Base-by-base conservation (phyloP, 2,113 vertebrate species). In the Elachura formosa region DNA sequence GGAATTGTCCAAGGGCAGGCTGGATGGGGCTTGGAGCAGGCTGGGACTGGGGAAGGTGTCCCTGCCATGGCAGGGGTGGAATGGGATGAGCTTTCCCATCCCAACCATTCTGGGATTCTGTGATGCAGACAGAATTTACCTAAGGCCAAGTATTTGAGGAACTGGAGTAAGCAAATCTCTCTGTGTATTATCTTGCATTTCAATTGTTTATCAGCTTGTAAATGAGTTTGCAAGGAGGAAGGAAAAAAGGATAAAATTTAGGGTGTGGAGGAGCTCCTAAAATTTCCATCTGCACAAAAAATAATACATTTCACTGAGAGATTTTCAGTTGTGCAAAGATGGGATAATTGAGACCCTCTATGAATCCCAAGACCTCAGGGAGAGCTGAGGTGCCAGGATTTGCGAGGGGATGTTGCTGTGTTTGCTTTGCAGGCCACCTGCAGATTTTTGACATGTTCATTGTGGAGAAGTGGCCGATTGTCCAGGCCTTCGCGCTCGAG, bases 391-490 rank as follows among this genome's bases (percentile, higher is more conserved):
- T 41, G 41, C 2, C 33, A 11, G 45, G 59, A 2, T 48, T 73
- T 33, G 13, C 52, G 52, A 56, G 52, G 72, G 7, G 14, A 14
- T 4, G 11, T n/a, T 61, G 15, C 34, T 58, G 52, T 83, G 51
- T 56, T 96, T 94, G 84, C 95, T 89, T 78, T 97, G 45, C 96
- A 99, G 99, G 98, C 92, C 98, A 99, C 87, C 93, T 98, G 58
- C 99, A 99, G 98, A 99, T 98, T 79, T 99, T 99, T 95, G 99
- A 99, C 96, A 99, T 99, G 98, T 99, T 99, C 95, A 98, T 99
- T 92, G 98, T 99, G 91, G 99, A 99, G 82, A 99, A 99, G 95
- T 99, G 99, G 99, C 99, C 99, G 5, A 98, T 99, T 12, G 98
- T 99, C 49, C 99, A 99, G 96, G 99, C 99, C 3, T 99, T 99